Percentiles rank a stretch among this genome's conserved stretches.
Evolutionary conservation across 2,888 invertebrate genomes (phyloP).

Genomic region (Cataglyphis rosenhaueri): DNA sequence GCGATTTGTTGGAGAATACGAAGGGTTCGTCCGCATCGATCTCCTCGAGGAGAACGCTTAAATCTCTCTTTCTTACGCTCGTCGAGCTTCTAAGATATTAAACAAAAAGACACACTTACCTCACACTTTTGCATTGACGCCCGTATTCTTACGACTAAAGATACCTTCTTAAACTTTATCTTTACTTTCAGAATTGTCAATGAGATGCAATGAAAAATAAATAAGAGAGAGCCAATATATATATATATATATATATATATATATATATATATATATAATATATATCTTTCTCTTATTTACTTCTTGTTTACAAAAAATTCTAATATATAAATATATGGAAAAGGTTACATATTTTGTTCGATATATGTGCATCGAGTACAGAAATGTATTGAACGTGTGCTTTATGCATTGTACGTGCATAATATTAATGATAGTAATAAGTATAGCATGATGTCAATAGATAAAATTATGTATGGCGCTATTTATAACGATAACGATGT

Average conservation of each 20-base stretch:
- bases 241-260: background rate
- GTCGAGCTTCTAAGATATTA: slow-evolving; percentile 33
- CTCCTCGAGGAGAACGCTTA: background rate
- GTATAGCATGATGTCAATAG: background rate
- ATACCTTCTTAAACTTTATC: background rate
- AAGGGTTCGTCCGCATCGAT: slow-evolving; percentile 21
- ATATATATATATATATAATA: background rate
- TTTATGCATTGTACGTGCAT: slow-evolving; percentile 23
- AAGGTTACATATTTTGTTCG: slow-evolving; percentile 1
- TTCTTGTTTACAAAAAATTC: background rate
- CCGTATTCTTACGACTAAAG: background rate
- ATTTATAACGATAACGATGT: slow-evolving; percentile 27
- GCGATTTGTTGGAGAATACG: slow-evolving; percentile 35
- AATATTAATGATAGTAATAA: slow-evolving; percentile 20
- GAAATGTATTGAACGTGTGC: slow-evolving; percentile 11
- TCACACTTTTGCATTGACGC: slow-evolving; percentile 8
- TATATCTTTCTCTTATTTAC: background rate
- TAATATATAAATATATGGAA: background rate
- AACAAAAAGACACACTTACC: slow-evolving; percentile 10
- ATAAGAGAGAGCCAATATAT: background rate
- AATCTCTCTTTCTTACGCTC: slow-evolving; percentile 7
- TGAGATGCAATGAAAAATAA: background rate
- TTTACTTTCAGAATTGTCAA: slow-evolving; percentile 3
- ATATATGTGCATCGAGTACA: slow-evolving; percentile 13
- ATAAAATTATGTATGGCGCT: slow-evolving; percentile 20